Conservation (phyloP, 2,888 invertebrate genomes). For the Tipula lateralis region DNA sequence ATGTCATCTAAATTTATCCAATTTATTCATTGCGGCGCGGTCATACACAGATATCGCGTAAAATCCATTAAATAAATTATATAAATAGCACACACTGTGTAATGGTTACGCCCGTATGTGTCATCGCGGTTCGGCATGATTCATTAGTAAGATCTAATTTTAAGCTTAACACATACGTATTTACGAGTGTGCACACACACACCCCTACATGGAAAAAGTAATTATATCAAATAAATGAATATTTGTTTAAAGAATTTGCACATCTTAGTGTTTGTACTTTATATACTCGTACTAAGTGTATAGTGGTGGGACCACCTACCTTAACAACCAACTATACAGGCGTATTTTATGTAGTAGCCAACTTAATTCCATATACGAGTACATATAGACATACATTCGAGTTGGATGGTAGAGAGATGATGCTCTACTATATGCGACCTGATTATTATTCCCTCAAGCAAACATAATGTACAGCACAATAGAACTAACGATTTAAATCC, state of each 20-base stretch:
- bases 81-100: not conserved
- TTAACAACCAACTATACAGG: not conserved
- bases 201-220: not conserved
- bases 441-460: not conserved
- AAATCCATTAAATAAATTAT: not conserved
- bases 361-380: not conserved
- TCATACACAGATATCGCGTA: not conserved
- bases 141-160: not conserved
- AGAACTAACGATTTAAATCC: constrained; percentile 26
- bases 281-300: too few relatives aligned
- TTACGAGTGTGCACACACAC: not conserved
- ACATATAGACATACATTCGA: not conserved
- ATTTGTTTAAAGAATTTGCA: not conserved
- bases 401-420: not conserved
- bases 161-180: too few relatives aligned
- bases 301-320: not conserved
- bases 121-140: not conserved
- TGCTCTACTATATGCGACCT: not conserved
- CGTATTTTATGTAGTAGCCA: not conserved
- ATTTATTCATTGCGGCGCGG: not conserved
- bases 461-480: not conserved
- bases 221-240: not conserved
- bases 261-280: not conserved
- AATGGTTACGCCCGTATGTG: not conserved
- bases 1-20: not conserved